Evolutionary conservation across 2,888 invertebrate species (phyloP).

Genomic region (Apotomis betuletana): DNA sequence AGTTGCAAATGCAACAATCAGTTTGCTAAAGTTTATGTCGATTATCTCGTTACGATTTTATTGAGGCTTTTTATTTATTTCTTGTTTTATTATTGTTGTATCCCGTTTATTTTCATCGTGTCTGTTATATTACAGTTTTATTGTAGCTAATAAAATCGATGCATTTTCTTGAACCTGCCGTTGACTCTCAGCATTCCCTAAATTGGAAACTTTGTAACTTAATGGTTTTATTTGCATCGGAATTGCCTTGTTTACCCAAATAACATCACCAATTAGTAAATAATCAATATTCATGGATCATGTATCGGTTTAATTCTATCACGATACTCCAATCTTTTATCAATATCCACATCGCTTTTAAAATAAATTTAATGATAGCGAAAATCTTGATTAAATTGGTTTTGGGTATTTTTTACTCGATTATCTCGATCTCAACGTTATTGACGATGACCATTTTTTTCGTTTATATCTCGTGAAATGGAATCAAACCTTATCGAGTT

Average conservation of each 20-base stretch:
- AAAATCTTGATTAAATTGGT: neutral
- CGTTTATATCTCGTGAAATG: neutral
- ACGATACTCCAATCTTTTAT: slow-evolving; percentile 19
- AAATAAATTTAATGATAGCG: slow-evolving; percentile 15
- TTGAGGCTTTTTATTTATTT: slow-evolving; percentile 16
- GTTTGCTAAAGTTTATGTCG: slow-evolving; percentile 31
- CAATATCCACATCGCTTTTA: slow-evolving; percentile 7
- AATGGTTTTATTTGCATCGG: slow-evolving; percentile 43
- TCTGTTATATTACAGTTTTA: slow-evolving; percentile 15
- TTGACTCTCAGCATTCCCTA: slow-evolving; percentile 33
- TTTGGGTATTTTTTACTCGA: neutral
- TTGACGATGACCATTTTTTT: slow-evolving; percentile 2
- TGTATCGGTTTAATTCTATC: slow-evolving; percentile 24
- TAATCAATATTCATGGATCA: slow-evolving; percentile 48
- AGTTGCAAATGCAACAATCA: slow-evolving; percentile 41
- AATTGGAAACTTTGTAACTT: slow-evolving; percentile 35
- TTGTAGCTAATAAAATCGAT: slow-evolving; percentile 23
- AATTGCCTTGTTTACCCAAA: slow-evolving; percentile 43
- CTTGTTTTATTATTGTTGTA: slow-evolving; percentile 11
- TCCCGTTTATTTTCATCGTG: slow-evolving; percentile 26
- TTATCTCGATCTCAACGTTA: neutral
- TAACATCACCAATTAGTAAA: slow-evolving; percentile 44
- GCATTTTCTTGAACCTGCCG: slow-evolving; percentile 27
- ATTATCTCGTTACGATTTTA: slow-evolving; percentile 32
- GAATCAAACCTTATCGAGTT: neutral